These are phyloP conservation scores for Apodemia hepburni DNA, from an alignment of 2,888 invertebrate genomes.

Conservation along the genomic window DNA sequence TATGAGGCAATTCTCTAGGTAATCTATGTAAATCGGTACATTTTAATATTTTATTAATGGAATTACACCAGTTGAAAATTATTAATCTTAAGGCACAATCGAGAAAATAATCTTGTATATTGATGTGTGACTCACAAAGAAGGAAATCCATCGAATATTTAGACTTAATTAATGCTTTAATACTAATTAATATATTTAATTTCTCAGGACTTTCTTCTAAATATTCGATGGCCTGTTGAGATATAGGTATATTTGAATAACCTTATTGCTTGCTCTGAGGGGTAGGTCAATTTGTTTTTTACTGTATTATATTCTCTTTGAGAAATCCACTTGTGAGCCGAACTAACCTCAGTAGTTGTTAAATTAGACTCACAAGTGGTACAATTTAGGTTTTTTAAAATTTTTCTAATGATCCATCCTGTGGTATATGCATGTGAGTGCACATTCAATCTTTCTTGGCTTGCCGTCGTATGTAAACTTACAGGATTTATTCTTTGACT, in stretches of 20 bases:
- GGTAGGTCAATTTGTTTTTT: slow-evolving; percentile 13
- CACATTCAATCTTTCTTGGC: not conserved
- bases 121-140: not conserved
- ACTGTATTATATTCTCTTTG: not conserved
- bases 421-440: slow-evolving; percentile 5
- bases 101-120: not conserved
- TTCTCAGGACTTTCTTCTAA: not conserved
- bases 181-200: not conserved
- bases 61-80: slow-evolving; percentile 11
- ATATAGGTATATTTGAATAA: not conserved
- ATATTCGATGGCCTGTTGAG: not conserved
- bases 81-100: not conserved
- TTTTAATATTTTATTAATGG: not conserved
- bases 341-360: no score
- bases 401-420: slow-evolving; percentile 12
- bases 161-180: not conserved
- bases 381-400: not conserved
- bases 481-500: not conserved
- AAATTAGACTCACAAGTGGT: not conserved
- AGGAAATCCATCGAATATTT: slow-evolving; percentile 11
- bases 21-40: slow-evolving; percentile 4
- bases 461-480: not conserved
- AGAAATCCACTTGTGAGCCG: not conserved
- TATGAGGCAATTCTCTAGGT: not conserved
- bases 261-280: slow-evolving; percentile 8